phyloP scores from a whole-genome alignment of 2,888 invertebrate species.

The Yponomeuta evonymella region DNA sequence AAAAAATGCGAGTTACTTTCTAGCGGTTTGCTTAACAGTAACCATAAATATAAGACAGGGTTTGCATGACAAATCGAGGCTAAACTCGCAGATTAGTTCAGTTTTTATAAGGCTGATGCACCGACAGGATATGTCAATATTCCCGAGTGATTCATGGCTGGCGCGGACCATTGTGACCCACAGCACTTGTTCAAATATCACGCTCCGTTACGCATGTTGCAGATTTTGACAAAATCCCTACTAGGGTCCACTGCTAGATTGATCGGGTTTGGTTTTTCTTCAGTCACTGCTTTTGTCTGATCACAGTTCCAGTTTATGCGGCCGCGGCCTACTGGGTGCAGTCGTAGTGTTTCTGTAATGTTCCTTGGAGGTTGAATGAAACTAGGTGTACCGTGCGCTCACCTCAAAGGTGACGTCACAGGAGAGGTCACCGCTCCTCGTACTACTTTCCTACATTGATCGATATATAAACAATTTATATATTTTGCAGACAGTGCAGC shows the following conservation, averaged over 20 bases:
- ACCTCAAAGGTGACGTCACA: constrained; percentile 34
- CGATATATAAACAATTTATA: constrained; percentile 10
- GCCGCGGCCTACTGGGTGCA: background rate
- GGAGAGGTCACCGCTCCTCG: constrained; percentile 34
- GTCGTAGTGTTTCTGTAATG: constrained; percentile 6
- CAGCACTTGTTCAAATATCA: constrained; percentile 46
- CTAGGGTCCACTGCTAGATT: background rate
- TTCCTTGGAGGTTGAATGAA: background rate
- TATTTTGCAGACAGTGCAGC: constrained; percentile 53
- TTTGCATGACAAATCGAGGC: background rate
- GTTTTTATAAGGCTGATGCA: constrained; percentile 19
- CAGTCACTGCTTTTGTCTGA: too few relatives aligned
- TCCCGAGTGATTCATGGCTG: constrained; percentile 32
- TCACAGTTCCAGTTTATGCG: too few relatives aligned
- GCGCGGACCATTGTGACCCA: background rate
- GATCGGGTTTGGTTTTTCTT: too few relatives aligned
- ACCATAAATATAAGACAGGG: background rate
- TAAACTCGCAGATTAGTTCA: background rate
- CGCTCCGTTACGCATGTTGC: background rate
- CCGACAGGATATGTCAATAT: constrained; percentile 28
- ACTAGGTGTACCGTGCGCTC: constrained; percentile 8
- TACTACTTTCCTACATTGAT: constrained; percentile 31
- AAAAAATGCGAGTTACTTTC: too few relatives aligned
- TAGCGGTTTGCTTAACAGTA: too few relatives aligned
- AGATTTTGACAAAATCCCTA: background rate